Evolutionary conservation across 1,140 invertebrate genomes (phyloP).

Genomic region (Caenorhabditis latens): DNA sequence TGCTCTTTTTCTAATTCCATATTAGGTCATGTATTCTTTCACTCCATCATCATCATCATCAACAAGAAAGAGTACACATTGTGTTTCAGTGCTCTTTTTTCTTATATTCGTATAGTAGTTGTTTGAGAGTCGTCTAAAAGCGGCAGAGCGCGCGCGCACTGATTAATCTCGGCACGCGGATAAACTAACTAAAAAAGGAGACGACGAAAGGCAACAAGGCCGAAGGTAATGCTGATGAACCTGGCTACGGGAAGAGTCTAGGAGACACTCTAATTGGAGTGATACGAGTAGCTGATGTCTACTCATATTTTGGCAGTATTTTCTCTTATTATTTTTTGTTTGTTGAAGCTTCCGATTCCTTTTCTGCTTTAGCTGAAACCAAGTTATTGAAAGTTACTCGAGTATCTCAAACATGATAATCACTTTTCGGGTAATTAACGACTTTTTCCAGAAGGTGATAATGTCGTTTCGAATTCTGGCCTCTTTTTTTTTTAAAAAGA

Average conservation of each 20-base stretch:
- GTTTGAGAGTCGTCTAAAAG: constrained; percentile 29
- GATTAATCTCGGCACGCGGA: constrained; percentile 36
- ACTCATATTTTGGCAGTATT: too few relatives aligned
- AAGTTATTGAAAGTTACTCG: too few relatives aligned
- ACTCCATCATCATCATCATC: not conserved
- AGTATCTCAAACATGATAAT: too few relatives aligned
- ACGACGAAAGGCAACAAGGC: not conserved
- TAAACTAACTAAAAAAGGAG: constrained; percentile 16
- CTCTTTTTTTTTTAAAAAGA: too few relatives aligned
- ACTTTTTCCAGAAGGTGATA: too few relatives aligned
- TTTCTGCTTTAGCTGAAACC: too few relatives aligned
- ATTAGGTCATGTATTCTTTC: too few relatives aligned
- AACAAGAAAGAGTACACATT: not conserved
- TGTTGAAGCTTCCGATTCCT: too few relatives aligned
- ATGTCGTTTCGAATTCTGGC: not conserved
- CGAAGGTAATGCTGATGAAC: constrained; percentile 6
- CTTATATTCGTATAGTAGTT: constrained; percentile 33
- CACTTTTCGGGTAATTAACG: too few relatives aligned
- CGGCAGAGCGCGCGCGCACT: constrained; percentile 14
- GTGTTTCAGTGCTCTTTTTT: constrained; percentile 7
- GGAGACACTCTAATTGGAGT: not conserved
- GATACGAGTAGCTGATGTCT: too few relatives aligned
- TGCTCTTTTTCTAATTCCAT: too few relatives aligned
- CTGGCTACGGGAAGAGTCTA: not conserved
- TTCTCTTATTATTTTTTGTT: too few relatives aligned